Evolutionary conservation across 2,888 invertebrate species (phyloP).

Genomic region (Halictus ligatus): DNA sequence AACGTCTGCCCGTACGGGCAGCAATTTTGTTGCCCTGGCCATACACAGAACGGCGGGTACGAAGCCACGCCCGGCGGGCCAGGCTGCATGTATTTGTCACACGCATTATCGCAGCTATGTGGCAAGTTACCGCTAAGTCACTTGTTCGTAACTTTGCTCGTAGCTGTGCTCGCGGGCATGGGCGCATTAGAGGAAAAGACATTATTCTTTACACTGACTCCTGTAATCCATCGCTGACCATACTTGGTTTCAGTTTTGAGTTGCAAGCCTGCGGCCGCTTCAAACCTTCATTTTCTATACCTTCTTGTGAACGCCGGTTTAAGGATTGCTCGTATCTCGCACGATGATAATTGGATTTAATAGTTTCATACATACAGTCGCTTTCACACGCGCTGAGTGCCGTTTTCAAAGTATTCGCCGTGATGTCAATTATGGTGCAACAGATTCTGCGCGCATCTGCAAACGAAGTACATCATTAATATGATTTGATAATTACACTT

Average conservation of each 20-base stretch:
- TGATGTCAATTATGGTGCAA: slow-evolving; percentile 71
- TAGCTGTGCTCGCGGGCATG: no score
- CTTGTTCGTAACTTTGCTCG: no score
- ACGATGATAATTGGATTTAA: slow-evolving; percentile 24
- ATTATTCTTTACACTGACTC: slow-evolving; percentile 32
- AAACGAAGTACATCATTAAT: neutral
- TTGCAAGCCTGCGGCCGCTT: neutral
- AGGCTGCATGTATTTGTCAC: no score
- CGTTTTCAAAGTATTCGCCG: slow-evolving; percentile 74
- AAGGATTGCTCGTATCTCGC: slow-evolving; percentile 25
- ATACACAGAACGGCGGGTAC: no score
- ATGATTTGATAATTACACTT: neutral
- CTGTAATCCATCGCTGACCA: slow-evolving; percentile 3
- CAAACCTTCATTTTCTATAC: neutral
- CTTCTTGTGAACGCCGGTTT: neutral
- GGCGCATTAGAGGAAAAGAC: neutral
- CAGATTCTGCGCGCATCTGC: slow-evolving; percentile 75
- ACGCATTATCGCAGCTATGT: no score
- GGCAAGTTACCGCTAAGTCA: no score
- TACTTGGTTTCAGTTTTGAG: neutral
- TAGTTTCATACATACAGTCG: slow-evolving; percentile 33
- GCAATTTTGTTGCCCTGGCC: no score
- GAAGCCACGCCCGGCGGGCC: no score
- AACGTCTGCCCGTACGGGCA: no score
- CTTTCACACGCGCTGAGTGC: slow-evolving; percentile 52